Base-by-base conservation (phyloP, 2,113 vertebrate genomes). In the Recurvirostra avosetta region DNA sequence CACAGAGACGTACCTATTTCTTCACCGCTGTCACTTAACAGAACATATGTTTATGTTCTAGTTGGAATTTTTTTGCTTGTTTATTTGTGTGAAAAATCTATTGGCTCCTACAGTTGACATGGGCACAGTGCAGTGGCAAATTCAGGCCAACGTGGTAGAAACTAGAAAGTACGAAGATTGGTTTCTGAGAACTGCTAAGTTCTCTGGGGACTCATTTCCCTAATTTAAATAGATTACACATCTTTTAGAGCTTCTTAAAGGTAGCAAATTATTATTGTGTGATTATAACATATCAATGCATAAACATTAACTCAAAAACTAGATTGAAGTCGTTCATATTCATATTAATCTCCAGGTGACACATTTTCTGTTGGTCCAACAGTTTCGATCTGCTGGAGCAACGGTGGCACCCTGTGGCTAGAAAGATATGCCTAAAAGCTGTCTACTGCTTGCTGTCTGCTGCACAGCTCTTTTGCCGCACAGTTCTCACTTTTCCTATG, bases 341-440 rank as follows among this genome's bases (percentile, higher is more conserved):
- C 23, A 47, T 43, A 38, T 58, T 56, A 41, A 92, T 87, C 36
- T 92, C 30, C 15, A 15, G 71, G 36, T 59, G 82, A 72, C 5
- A 34, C 5, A 6, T 56, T 71, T 86, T 36, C 36, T 36, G 16
- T 29, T 62, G 53, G 49, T 27, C 12, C 7, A 38, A 41, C 36
- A 86, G 12, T 41, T 43, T 23, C 0, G 2, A 56, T 59, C 81
- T 91, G 52, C 95, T 95, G 74, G 94, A 96, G 88, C 72, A 4
- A 96, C 63, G 96, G 93, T 85, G 93, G 96, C 98, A 97, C 96
- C 97, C 95, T 72, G 81, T 98, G 98, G 97, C 74, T 94, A 78
- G 5, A 74, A 82, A n/a, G 45, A 32, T 45, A 14, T 5, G 25
- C 26, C 62, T 66, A 30, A 52, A 21, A 36, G 27, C 58, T 82